A percentile compares a stretch with the other conserved stretches of the same genome.
These are phyloP conservation scores for Petrocephalus sullivani DNA, from an alignment of 2,797 vertebrate genomes.

Conservation along the genomic window DNA sequence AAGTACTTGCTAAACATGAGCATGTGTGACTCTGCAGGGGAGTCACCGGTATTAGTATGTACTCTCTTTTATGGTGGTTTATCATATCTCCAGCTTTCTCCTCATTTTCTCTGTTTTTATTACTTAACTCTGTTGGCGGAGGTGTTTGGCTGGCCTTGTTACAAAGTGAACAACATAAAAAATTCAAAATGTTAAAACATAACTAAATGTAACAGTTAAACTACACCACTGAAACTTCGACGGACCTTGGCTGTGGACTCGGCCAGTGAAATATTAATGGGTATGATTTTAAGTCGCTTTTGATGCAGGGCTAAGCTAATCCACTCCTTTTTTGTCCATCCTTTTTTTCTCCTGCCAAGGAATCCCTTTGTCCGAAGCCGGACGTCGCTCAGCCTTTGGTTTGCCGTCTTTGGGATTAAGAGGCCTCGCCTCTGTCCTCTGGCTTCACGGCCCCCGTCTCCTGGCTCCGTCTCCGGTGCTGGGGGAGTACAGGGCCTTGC, in stretches of 20 bases:
- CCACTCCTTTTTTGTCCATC: conserved; percentile 5
- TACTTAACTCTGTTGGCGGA: background rate
- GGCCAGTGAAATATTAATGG: background rate
- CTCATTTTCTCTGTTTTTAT: background rate
- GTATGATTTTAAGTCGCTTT: background rate
- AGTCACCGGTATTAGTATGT: background rate
- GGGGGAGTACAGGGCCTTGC: conserved; percentile 35
- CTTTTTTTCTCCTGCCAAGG: conserved; percentile 24
- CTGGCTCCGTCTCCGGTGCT: conserved; percentile 31
- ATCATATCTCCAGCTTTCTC: background rate
- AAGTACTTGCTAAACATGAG: background rate
- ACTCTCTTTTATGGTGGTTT: background rate
- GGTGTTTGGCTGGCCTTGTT: background rate
- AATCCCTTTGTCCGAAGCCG: background rate
- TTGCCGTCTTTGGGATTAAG: background rate
- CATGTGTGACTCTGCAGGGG: background rate
- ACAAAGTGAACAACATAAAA: background rate
- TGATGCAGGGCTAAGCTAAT: conserved; percentile 2
- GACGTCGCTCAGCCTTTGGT: background rate
- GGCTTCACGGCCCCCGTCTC: conserved; percentile 22
- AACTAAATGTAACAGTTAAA: background rate
- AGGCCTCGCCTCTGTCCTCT: background rate
- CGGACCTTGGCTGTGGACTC: background rate
- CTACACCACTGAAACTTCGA: background rate
- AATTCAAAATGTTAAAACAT: background rate